Evolutionary conservation across 2,113 vertebrate species (phyloP).

Genomic region (Zosterops lateralis): DNA sequence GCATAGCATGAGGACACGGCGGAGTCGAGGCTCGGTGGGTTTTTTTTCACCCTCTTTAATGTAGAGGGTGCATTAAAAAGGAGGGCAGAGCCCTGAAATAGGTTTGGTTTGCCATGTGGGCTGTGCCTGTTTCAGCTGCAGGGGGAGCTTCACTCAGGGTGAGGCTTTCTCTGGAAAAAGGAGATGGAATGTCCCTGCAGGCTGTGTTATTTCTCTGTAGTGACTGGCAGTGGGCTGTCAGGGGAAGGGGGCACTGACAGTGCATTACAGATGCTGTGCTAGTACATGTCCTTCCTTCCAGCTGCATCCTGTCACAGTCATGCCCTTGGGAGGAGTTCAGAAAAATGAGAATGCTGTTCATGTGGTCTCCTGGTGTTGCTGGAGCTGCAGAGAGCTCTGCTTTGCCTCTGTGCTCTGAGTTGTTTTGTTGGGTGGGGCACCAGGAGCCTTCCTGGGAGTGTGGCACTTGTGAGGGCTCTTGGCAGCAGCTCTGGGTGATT

Average conservation of each 20-base stretch:
- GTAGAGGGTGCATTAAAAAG: neutral
- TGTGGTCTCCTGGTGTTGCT: neutral
- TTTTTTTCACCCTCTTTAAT: neutral
- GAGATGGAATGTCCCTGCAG: neutral
- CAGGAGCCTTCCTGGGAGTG: neutral
- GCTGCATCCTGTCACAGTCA: neutral
- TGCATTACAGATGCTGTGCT: neutral
- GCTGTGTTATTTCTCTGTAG: neutral
- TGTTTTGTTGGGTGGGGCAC: neutral
- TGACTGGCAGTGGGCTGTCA: neutral
- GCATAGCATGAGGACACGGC: constrained; percentile 99
- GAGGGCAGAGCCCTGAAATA: no score
- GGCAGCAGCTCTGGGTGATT: neutral
- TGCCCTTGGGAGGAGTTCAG: neutral
- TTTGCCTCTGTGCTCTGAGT: neutral
- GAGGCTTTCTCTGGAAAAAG: neutral
- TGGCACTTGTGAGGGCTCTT: neutral
- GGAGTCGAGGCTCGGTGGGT: constrained; percentile 94
- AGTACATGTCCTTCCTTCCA: neutral
- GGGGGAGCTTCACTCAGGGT: neutral
- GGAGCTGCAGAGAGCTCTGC: neutral
- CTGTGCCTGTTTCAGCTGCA: neutral
- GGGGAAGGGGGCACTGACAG: neutral
- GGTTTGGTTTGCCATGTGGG: neutral
- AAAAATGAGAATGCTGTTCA: neutral